Base-by-base conservation (phyloP, 2,888 invertebrate species). In the Dryadula phaetusa region DNA sequence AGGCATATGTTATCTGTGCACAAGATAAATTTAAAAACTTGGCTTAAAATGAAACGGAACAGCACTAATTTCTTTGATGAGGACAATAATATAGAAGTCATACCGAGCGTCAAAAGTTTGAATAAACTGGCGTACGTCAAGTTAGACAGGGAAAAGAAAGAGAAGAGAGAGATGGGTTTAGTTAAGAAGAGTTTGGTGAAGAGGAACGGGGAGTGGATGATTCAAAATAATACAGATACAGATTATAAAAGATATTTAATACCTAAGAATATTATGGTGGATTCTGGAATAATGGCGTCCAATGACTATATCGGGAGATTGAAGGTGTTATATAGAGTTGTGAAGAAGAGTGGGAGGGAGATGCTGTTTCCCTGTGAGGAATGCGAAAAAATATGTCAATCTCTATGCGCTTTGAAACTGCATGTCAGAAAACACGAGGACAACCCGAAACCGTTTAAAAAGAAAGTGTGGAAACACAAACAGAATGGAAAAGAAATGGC, bases 301-400 rank as follows among this genome's bases (percentile, higher is more conserved):
- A 76, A 77, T 0, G 76, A 74, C 52, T 86, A 91, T 69, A 69
- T 83, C 0, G 82, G 80, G 1, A 76, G 78, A 42, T 68, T 91
- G n/a, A 81, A 82, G 22, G 81, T 77, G 37, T 69, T 91, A 3
- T 79, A 80, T 34, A 62, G 73, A 0, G 12, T 84, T 3, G 84
- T 84, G 0, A 88, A 85, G 66, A 82, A 75, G 3, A 78, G 75
- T 1, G 85, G 85, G 0, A 53, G 75, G 0, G 79, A 81, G 70
- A 87, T 92, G 72, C 28, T 89, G 1, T 91, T 80, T 14, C 91
- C 91, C 0, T 92, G 91, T 42, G 80, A 85, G 0, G 73, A 69
- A 0, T 92, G 91, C 34, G 83, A 86, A 0, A 91, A 90, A 63
- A 80, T 91, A 0, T 92, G 91, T 28, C 79, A 80, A 0, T 85